A percentile compares a stretch with the other conserved stretches of the same genome.
Conservation (phyloP, 1,140 invertebrate species). For the Drosophila truncata region DNA sequence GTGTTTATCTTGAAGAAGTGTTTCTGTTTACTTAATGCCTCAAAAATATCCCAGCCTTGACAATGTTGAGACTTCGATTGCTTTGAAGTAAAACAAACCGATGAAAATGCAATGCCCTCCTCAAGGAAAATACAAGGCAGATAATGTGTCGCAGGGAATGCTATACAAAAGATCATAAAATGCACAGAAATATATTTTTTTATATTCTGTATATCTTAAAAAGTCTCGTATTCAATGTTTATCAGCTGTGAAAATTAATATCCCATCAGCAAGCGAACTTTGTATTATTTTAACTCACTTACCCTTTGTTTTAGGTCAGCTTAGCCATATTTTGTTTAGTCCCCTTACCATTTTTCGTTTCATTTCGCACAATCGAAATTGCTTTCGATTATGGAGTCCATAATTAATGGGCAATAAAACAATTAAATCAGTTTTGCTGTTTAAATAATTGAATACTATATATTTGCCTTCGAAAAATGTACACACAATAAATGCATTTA, state of each 20-base stretch:
- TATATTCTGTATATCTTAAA: background rate
- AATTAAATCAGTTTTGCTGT: conserved; percentile 48
- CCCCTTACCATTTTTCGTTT: too few relatives aligned
- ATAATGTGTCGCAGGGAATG: background rate
- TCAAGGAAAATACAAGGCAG: background rate
- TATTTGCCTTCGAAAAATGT: conserved; percentile 75
- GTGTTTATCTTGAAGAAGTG: conserved; percentile 57
- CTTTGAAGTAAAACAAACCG: conserved; percentile 17
- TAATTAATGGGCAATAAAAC: conserved; percentile 40
- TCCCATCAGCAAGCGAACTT: background rate
- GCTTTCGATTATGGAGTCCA: conserved; percentile 26
- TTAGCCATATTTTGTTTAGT: background rate
- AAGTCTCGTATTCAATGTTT: background rate
- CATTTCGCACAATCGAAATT: conserved; percentile 25
- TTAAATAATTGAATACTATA: conserved; percentile 82
- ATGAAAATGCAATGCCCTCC: conserved; percentile 1
- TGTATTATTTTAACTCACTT: background rate
- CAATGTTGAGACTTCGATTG: conserved; percentile 28
- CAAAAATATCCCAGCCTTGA: conserved; percentile 47
- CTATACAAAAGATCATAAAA: too few relatives aligned
- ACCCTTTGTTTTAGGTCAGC: background rate
- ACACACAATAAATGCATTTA: conserved; percentile 78
- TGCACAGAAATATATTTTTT: background rate
- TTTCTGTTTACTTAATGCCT: conserved; percentile 57
- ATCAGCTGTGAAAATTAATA: background rate